Percentiles rank a stretch among this genome's conserved stretches.
Evolutionary conservation across 2,797 vertebrate species (phyloP).

Genomic region (Anguilla megastoma): DNA sequence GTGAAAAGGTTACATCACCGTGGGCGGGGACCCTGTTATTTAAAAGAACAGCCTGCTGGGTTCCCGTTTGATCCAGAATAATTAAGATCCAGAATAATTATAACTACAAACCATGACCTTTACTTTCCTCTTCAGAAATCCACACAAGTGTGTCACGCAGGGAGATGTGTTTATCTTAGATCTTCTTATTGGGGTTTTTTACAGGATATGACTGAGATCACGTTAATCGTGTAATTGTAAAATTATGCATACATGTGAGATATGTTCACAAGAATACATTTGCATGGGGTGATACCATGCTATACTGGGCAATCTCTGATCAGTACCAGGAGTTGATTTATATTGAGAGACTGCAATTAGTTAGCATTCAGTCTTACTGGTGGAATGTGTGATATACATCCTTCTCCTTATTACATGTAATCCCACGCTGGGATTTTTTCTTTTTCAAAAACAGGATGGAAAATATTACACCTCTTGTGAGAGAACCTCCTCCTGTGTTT

Average conservation of each 20-base stretch:
- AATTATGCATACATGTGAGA: neutral
- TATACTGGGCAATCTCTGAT: neutral
- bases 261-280: neutral
- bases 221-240: neutral
- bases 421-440: neutral
- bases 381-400: neutral
- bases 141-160: neutral
- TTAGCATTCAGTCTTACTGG: neutral
- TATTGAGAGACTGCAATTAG: neutral
- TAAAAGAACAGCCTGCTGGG: constrained; percentile 12
- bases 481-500: neutral
- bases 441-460: neutral
- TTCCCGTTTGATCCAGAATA: neutral
- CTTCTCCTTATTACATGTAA: neutral
- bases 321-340: neutral
- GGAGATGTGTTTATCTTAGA: neutral
- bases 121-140: neutral
- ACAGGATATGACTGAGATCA: neutral
- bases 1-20: constrained; percentile 19
- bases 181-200: neutral
- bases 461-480: neutral
- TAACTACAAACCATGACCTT: neutral
- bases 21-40: neutral
- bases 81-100: constrained; percentile 16
- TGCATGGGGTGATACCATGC: neutral